These are phyloP conservation scores for Cephalopholis sonnerati DNA, from an alignment of 2,113 vertebrate genomes.

Conservation along the genomic window DNA sequence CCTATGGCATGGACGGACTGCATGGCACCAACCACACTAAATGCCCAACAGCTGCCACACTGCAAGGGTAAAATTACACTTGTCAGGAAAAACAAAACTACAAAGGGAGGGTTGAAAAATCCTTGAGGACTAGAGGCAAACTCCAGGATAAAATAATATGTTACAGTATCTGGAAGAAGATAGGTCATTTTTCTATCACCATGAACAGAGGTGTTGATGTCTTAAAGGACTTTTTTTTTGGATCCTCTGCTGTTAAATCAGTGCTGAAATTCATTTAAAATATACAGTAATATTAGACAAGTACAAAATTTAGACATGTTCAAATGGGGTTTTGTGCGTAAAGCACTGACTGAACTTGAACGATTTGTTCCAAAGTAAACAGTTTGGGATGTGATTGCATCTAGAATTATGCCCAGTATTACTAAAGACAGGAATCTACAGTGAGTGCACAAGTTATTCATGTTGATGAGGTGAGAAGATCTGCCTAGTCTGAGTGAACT, in stretches of 20 bases:
- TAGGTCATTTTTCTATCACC: neutral
- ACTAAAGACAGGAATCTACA: neutral
- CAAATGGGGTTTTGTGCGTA: neutral
- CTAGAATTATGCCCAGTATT: neutral
- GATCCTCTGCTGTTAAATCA: constrained; percentile 5
- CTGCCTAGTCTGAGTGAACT: neutral
- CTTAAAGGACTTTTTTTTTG: constrained; percentile 1
- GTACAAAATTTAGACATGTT: neutral
- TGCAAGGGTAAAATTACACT: constrained; percentile 59
- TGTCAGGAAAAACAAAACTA: neutral
- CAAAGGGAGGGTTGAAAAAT: neutral
- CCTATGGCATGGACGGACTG: constrained; percentile 88
- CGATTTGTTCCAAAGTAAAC: neutral
- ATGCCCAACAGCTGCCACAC: constrained; percentile 97
- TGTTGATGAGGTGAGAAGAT: neutral
- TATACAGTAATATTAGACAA: neutral
- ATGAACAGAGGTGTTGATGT: neutral
- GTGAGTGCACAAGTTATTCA: neutral
- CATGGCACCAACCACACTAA: constrained; percentile 90
- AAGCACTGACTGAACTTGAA: neutral
- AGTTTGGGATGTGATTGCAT: neutral
- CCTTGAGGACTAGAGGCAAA: neutral
- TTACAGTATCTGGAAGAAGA: neutral
- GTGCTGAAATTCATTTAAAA: neutral
- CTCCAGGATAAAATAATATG: neutral